Evolutionary conservation across 2,888 invertebrate species (phyloP), one percentile per base, ranked within the genome.

Genomic region (Labia minor): DNA sequence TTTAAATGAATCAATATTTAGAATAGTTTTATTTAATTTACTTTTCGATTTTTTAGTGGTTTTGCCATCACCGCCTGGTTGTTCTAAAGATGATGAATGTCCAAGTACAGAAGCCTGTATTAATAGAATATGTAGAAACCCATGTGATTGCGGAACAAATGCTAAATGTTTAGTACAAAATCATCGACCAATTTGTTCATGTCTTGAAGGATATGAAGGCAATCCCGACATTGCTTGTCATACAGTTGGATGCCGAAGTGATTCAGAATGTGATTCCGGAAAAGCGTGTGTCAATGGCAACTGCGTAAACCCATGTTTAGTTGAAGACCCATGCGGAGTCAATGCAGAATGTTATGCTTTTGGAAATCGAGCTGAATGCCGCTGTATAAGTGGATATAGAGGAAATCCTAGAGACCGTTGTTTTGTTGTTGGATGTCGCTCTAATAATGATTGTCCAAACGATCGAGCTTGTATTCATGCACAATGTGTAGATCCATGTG

Each of bases 181-280:
- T 73, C 94, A 94, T 75, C 85, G 92, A 69, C 92, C 93, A 1
- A 85, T 90, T 37, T 95, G 95, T 76, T 89, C 90, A 1, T 95
- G 95, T 75, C 83, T 85, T 72, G 84, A 88, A 73, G 92, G 92
- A 33, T 91, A 83, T 74, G 90, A 91, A 74, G 95, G 95, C 63
- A 89, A 94, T 78, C 92, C 95, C 1, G 88, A 92, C 74, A 83
- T 87, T 33, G 83, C 84, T 64, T 95, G 95, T 75, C 84, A 85
- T 73, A 82, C 69, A 74, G 86, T 92, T 37, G 93, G 93, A 61
- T 95, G 94, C 75, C 84, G 88, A 69, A 83, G 85, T 6, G 87
- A 93, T 75, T 86, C 88, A 1, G 92, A 94, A 76, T 95, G 95
- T 75, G 87, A 87, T 71, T 85, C 87, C 2, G 86, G 88, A 71